Evolutionary conservation across 2,113 vertebrate species (phyloP).

Genomic region (Anarrhichthys ocellatus): DNA sequence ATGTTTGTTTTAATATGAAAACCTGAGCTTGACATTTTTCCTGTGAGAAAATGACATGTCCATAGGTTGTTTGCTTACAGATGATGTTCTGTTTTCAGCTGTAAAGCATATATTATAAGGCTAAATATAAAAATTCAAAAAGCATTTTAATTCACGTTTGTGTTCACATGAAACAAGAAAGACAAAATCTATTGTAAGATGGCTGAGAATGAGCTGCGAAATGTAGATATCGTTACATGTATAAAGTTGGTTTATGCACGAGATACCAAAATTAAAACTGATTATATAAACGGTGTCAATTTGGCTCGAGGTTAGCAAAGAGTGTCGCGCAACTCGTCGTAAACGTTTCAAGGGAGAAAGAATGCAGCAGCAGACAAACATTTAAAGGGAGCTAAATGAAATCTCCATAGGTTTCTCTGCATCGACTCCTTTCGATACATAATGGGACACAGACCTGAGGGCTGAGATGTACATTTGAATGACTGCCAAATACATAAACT

Average conservation of each 20-base stretch:
- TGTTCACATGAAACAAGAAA: background rate
- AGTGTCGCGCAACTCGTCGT: background rate
- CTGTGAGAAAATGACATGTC: background rate
- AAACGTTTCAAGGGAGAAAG: conserved; percentile 39
- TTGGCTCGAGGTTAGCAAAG: conserved; percentile 1
- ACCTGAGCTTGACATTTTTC: background rate
- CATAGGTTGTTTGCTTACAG: background rate
- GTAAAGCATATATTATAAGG: background rate
- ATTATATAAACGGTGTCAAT: background rate
- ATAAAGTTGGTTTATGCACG: background rate
- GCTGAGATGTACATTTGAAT: conserved; percentile 75
- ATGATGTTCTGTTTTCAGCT: background rate
- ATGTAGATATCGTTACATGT: background rate
- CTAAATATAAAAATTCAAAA: background rate
- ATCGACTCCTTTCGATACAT: conserved; percentile 49
- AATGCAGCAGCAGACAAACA: conserved; percentile 33
- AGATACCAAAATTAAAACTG: conserved; percentile 2
- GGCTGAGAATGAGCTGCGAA: background rate
- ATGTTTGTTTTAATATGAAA: background rate
- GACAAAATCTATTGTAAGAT: background rate
- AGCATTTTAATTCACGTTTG: background rate
- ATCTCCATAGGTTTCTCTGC: conserved; percentile 24
- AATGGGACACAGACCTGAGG: conserved; percentile 55
- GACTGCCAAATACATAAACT: conserved; percentile 75
- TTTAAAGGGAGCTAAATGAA: conserved; percentile 42